These are phyloP conservation scores for Loxodonta africana DNA, from an alignment of 2,113 vertebrate genomes.

Conservation along the genomic window DNA sequence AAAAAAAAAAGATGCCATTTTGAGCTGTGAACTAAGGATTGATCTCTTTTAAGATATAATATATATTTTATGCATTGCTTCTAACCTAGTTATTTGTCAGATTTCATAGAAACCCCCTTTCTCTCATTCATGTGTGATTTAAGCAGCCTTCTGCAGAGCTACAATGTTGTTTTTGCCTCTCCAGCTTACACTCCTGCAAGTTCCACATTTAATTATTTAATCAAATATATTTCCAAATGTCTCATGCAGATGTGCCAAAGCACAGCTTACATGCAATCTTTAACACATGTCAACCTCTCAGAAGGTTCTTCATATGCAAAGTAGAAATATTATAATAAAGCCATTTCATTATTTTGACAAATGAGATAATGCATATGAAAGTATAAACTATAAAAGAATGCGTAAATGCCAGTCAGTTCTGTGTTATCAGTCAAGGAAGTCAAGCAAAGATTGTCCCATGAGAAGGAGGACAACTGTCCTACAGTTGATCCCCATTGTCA, in stretches of 20 bases:
- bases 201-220: constrained; percentile 14
- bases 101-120: constrained; percentile 67
- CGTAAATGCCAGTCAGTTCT: neutral
- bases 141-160: neutral
- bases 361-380: neutral
- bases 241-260: neutral
- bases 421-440: neutral
- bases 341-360: neutral
- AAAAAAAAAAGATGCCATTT: constrained; percentile 49
- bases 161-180: constrained; percentile 19
- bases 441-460: neutral
- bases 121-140: constrained; percentile 46
- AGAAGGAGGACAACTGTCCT: neutral
- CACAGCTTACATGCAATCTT: neutral
- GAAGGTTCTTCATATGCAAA: neutral
- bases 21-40: constrained; percentile 68
- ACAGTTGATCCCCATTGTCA: neutral
- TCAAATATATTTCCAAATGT: neutral
- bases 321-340: constrained; percentile 52
- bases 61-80: constrained; percentile 72
- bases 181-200: neutral
- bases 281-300: constrained; percentile 31
- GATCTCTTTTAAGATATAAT: constrained; percentile 78
- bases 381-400: neutral
- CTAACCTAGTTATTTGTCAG: constrained; percentile 74